Base-by-base conservation (phyloP, 2,797 vertebrate species). In the Gallinago stenura region DNA sequence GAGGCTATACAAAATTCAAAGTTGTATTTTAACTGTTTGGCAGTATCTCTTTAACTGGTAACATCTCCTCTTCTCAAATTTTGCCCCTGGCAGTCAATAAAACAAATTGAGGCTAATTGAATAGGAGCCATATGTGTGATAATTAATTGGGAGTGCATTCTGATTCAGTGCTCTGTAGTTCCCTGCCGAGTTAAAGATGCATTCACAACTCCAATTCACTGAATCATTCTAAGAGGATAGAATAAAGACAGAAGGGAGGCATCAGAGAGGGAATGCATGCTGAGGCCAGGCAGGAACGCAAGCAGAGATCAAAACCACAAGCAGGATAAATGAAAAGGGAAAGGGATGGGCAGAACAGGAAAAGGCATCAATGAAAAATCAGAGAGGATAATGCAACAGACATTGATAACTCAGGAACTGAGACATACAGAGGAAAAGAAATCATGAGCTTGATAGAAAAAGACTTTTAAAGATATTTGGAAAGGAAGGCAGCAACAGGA, bases 91-190 rank as follows among this genome's bases (percentile, higher is more conserved):
- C 91, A 90, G 79, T 88, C 76, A 94, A 78, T 94, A 96, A 96
- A 93, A 89, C 86, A 95, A 95, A 93, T 85, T 94, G 90, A 93
- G 84, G 76, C 93, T 96, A 97, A 96, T 89, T 95, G 91, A 94
- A 92, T 92, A 94, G 91, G 65, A 95, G 78, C 93, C 89, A 86
- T 93, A 96, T 93, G 95, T 88, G 64, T 97, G 93, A 93, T 96
- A 96, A 95, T 96, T 95, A 96, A 96, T 88, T 94, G 92, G 89
- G 83, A 94, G 83, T 66, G 90, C 60, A 72, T 92, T 96, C 88
- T 92, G 72, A 95, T 93, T 91, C 76, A 81, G 75, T 95, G 53
- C 66, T 95, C 57, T 89, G 33, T 89, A 83, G 81, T 92, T 96
- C 81, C 90, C 92, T 90, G 89, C 88, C 1, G 62, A 88, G 86